Evolutionary conservation across 2,888 invertebrate genomes (phyloP).

Genomic region (Acholoe squamosa): DNA sequence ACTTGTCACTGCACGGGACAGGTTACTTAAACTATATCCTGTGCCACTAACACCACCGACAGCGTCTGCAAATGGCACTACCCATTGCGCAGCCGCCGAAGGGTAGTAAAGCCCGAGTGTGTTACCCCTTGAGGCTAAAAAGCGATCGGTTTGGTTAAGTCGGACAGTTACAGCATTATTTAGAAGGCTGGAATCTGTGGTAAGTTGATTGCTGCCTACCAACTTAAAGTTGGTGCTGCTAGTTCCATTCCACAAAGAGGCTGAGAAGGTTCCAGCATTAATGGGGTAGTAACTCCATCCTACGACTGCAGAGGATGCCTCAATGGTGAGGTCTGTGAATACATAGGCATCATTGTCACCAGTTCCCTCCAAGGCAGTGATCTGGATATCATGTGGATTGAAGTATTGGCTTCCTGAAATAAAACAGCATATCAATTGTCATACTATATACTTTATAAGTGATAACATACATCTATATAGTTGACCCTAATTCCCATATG

Average conservation of each 20-base stretch:
- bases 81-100: not conserved
- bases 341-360: not conserved
- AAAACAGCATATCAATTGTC: not conserved
- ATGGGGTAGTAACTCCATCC: slow-evolving; percentile 31
- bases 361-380: not conserved
- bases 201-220: not conserved
- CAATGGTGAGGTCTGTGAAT: not conserved
- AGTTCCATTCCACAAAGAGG: slow-evolving; percentile 7
- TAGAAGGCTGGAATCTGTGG: not conserved
- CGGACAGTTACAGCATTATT: not conserved
- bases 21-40: not conserved
- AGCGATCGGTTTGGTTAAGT: not conserved
- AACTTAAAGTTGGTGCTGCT: not conserved
- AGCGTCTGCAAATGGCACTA: not conserved
- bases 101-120: not conserved
- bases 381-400: not conserved
- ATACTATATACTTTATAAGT: not conserved
- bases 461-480: no score
- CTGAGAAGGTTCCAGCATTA: not conserved
- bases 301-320: not conserved
- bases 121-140: not conserved
- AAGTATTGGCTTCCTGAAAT: not conserved
- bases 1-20: not conserved
- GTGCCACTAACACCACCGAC: not conserved
- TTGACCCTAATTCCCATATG: no score